Conservation (phyloP, 2,888 invertebrate species). For the Argynnis bischoffii region DNA sequence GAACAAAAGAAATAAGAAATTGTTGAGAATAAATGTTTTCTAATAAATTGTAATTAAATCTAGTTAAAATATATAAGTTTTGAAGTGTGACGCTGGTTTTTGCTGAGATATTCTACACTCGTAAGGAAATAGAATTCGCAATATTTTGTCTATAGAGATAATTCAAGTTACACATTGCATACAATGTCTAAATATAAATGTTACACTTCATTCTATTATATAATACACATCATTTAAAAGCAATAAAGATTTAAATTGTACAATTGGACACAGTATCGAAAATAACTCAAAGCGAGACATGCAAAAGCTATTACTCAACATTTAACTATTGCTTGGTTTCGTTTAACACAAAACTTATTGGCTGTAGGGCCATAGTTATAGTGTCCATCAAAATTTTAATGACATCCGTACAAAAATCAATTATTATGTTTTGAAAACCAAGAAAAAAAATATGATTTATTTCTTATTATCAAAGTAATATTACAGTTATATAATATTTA, state of each 20-base stretch:
- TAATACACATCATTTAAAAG: slow-evolving; percentile 18
- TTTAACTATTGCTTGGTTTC: not conserved
- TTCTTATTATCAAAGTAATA: too few species aligned
- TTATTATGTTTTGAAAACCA: not conserved
- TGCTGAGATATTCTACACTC: too few species aligned
- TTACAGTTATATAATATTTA: not conserved
- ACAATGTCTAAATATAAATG: not conserved
- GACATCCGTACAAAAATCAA: not conserved
- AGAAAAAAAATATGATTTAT: not conserved
- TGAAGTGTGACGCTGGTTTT: too few species aligned
- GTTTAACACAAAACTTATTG: slow-evolving; percentile 7
- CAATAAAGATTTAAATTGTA: slow-evolving; percentile 53
- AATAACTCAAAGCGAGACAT: slow-evolving; percentile 3
- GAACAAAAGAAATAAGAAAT: too few species aligned
- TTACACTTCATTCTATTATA: slow-evolving; percentile 17
- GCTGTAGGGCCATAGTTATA: not conserved
- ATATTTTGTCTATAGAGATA: too few species aligned
- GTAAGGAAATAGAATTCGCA: too few species aligned
- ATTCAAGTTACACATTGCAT: too few species aligned
- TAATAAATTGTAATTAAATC: too few species aligned
- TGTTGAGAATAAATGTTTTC: too few species aligned
- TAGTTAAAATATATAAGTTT: too few species aligned
- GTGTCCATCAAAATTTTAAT: not conserved
- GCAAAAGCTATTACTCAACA: slow-evolving; percentile 11
- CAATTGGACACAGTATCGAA: slow-evolving; percentile 15